Evolutionary conservation across 2,113 vertebrate genomes (phyloP).

Genomic region (Nothoprocta perdicaria): DNA sequence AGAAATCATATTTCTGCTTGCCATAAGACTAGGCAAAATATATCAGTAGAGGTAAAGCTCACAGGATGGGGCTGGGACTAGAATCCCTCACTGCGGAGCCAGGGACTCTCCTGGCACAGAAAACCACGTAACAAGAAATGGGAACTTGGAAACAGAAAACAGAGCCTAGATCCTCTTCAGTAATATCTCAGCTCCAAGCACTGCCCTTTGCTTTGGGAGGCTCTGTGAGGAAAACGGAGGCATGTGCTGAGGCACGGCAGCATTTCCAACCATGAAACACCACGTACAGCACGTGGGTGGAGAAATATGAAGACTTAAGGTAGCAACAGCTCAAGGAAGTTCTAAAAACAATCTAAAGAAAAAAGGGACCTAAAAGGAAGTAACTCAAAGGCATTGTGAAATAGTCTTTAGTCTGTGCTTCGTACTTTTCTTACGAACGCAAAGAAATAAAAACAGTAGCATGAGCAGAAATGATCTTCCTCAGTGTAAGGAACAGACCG

Average conservation of each 20-base stretch:
- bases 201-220: neutral
- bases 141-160: neutral
- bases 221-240: neutral
- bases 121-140: neutral
- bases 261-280: neutral
- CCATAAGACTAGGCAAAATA: fast-evolving
- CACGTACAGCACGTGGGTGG: neutral
- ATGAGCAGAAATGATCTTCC: neutral
- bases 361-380: neutral
- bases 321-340: neutral
- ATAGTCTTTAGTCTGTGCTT: neutral
- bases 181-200: neutral
- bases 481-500: neutral
- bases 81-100: neutral
- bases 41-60: neutral
- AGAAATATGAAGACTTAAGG: neutral
- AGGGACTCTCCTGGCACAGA: neutral
- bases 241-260: neutral
- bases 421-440: neutral
- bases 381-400: neutral
- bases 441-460: neutral
- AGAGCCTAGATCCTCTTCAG: neutral
- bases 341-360: neutral
- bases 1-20: neutral
- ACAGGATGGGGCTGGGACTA: neutral